These are phyloP conservation scores for Rallus limicola DNA, from an alignment of 2,113 vertebrate genomes.

Conservation along the genomic window DNA sequence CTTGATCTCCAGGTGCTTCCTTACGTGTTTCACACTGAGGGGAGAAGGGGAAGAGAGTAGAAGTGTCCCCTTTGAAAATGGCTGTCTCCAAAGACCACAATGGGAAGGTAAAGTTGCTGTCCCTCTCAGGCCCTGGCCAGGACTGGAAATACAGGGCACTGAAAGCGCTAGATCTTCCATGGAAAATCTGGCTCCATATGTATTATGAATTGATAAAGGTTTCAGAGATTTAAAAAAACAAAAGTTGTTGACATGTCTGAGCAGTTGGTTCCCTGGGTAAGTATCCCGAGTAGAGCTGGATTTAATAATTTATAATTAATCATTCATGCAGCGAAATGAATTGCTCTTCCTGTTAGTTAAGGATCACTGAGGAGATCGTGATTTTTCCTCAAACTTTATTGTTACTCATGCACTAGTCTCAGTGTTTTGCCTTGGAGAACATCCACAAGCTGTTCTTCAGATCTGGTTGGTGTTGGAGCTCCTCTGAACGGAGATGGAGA, in stretches of 20 bases:
- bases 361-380: constrained; percentile 48
- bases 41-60: background rate
- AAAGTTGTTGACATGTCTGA: constrained; percentile 26
- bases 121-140: background rate
- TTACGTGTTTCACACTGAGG: background rate
- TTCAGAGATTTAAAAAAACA: constrained; percentile 33
- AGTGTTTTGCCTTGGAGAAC: background rate
- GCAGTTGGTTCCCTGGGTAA: constrained; percentile 11
- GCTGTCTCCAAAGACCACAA: background rate
- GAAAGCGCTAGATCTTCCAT: background rate
- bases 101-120: background rate
- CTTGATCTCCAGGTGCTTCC: background rate
- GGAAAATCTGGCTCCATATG: background rate
- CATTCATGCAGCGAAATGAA: constrained; percentile 12
- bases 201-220: background rate
- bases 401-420: constrained; percentile 1
- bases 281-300: constrained; percentile 35
- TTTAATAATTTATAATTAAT: constrained; percentile 66
- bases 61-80: background rate
- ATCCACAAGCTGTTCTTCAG: constrained; percentile 8
- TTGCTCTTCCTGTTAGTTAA: constrained; percentile 49
- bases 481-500: constrained; percentile 3
- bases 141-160: background rate
- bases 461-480: background rate
- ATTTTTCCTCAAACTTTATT: constrained; percentile 34